Evolutionary conservation across 2,888 invertebrate species (phyloP), one percentile per base, ranked within the genome.

Genomic region (Eupithecia inturbata): DNA sequence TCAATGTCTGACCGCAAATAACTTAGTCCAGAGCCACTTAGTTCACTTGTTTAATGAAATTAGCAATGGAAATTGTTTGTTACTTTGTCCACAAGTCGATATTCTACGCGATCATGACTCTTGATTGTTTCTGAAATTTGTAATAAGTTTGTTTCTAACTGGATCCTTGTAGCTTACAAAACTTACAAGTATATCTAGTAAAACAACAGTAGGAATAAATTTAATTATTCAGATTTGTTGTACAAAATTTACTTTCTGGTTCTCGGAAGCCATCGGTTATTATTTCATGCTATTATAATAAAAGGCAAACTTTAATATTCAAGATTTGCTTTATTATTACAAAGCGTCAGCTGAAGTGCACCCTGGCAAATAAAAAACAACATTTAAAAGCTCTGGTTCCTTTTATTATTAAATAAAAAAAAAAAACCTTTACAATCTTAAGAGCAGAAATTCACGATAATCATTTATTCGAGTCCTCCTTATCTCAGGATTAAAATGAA

Each of bases 1-100:
- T 78, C 80, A 76, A 77, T 77, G 74, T 63, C 74, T 76, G 72
- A 64, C 68, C 67, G 76, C 76, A 72, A 77, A 76, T 77, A 75
- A 72, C 63, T 71, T 73, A 45, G 39, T 67, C 62, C 22, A 45
- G 63, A 33, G 68, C 63, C 62, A 67, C 39, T 68, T 57, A 41
- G 71, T 74, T 33, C 19, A 26, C 33, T 33, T 70, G 71, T 74
- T 71, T 66, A 36, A 70, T 70, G 66, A 71, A 74, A 71, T 74
- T 68, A 74, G 68, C 53, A 53, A 73, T 70, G 62, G 26, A 68
- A 16, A 41, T 71, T 26, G 53, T 66, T 68, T 62, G 62, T 19
- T 16, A 31, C 19, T 62, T 31, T 31, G 60, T 31, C 19, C 9
- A 62, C 16, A 62, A 62, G 19, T 19, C 6, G 62, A 26, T 31